These are phyloP conservation scores for Parasteatoda tepidariorum DNA, from an alignment of 1,140 invertebrate genomes.

Conservation along the genomic window DNA sequence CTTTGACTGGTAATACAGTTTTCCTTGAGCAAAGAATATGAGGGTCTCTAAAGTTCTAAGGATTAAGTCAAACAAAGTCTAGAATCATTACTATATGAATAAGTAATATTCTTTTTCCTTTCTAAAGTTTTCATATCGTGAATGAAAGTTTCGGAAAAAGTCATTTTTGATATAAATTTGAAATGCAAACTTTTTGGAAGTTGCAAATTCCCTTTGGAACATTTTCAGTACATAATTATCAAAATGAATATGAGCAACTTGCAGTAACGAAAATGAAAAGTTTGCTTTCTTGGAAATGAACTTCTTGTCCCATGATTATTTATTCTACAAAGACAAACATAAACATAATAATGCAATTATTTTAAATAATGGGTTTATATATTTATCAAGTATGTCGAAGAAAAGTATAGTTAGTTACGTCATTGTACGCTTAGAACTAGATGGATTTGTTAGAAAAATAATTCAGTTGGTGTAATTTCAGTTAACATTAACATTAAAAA, in stretches of 20 bases:
- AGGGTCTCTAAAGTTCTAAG: not conserved
- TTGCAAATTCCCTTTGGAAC: not conserved
- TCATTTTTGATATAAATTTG: not conserved
- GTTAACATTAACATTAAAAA: no score
- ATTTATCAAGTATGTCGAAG: no score
- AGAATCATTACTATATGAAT: slow-evolving; percentile 48
- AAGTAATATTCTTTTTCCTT: not conserved
- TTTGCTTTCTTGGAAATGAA: no score
- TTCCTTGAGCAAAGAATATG: not conserved
- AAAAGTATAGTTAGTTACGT: no score
- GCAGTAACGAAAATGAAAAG: not conserved
- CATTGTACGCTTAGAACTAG: no score
- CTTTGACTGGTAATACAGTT: slow-evolving; percentile 26
- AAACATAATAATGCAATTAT: no score
- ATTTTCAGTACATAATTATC: not conserved
- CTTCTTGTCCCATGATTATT: no score
- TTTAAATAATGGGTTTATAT: no score
- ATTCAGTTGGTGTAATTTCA: no score
- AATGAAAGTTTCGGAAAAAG: not conserved
- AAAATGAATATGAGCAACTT: not conserved
- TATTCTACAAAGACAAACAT: no score
- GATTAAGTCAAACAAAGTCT: slow-evolving; percentile 24
- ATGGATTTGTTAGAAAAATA: no score
- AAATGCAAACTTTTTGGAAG: not conserved
- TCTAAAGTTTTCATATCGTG: not conserved